A percentile compares a stretch with the other conserved stretches of the same genome.
phyloP scores from a whole-genome alignment of 2,113 vertebrate species.

The Microtus richardsoni region DNA sequence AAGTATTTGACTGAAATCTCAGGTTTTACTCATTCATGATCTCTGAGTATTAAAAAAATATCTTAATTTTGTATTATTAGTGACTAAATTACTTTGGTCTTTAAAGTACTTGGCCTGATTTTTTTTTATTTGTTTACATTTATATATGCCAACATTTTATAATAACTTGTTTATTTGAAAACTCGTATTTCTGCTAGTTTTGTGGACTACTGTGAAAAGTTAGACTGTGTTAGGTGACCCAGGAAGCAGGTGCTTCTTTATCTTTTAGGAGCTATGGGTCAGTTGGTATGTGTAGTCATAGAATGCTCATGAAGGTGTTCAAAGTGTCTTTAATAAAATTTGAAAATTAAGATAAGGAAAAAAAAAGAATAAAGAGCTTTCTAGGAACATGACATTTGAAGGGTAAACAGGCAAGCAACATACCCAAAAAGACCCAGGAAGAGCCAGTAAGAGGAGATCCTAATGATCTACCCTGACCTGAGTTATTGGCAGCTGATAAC shows the following conservation, averaged over 20 bases:
- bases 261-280: background rate
- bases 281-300: background rate
- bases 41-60: slow-evolving; percentile 17
- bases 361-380: background rate
- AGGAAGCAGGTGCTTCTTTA: background rate
- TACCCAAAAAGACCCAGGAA: background rate
- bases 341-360: slow-evolving; percentile 1
- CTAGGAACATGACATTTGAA: background rate
- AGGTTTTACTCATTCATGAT: slow-evolving; percentile 55
- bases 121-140: background rate
- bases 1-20: slow-evolving; percentile 19
- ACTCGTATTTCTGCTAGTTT: background rate
- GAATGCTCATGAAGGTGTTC: background rate
- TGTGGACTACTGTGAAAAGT: background rate
- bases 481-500: background rate
- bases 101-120: background rate
- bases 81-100: slow-evolving; percentile 31
- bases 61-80: background rate
- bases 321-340: background rate
- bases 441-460: background rate
- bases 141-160: slow-evolving; percentile 21
- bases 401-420: background rate
- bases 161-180: slow-evolving; percentile 38
- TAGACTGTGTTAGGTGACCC: background rate
- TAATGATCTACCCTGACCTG: background rate